Conservation (phyloP, 1,140 invertebrate species). For the Aethina tumida region DNA sequence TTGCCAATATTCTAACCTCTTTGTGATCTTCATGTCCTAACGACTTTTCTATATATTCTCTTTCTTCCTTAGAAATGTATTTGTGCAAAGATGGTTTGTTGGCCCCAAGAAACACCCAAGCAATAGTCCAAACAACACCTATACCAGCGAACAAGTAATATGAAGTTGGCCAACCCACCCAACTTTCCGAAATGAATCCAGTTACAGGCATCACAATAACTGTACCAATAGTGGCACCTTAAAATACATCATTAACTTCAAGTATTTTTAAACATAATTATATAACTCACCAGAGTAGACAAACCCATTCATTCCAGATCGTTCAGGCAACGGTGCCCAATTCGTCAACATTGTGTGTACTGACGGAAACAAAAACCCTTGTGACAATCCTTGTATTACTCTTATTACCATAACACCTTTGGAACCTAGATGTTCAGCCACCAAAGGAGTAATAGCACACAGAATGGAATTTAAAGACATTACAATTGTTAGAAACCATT, state of each 20-base stretch:
- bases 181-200: constrained; percentile 52
- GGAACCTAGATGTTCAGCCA: constrained; percentile 13
- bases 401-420: constrained; percentile 21
- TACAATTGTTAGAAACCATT: constrained; percentile 48
- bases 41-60: constrained; percentile 49
- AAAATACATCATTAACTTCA: constrained; percentile 8
- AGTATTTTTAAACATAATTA: constrained; percentile 24
- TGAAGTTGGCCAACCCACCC: constrained; percentile 63
- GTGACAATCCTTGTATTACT: constrained; percentile 20
- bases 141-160: constrained; percentile 66
- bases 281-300: constrained; percentile 18
- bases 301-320: constrained; percentile 18
- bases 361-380: constrained; percentile 24
- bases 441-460: constrained; percentile 33
- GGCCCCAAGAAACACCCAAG: constrained; percentile 53
- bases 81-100: constrained; percentile 52
- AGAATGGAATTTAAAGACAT: constrained; percentile 43
- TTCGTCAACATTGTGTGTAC: constrained; percentile 18
- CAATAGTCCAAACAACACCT: constrained; percentile 47
- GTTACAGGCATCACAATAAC: constrained; percentile 60
- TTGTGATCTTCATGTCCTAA: constrained; percentile 38
- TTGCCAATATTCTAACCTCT: constrained; percentile 29
- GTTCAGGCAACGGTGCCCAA: constrained; percentile 22
- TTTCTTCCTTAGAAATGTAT: constrained; percentile 49
- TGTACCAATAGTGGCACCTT: constrained; percentile 59